Evolutionary conservation across 2,888 invertebrate genomes (phyloP).

Genomic region (Tridacna crocea): DNA sequence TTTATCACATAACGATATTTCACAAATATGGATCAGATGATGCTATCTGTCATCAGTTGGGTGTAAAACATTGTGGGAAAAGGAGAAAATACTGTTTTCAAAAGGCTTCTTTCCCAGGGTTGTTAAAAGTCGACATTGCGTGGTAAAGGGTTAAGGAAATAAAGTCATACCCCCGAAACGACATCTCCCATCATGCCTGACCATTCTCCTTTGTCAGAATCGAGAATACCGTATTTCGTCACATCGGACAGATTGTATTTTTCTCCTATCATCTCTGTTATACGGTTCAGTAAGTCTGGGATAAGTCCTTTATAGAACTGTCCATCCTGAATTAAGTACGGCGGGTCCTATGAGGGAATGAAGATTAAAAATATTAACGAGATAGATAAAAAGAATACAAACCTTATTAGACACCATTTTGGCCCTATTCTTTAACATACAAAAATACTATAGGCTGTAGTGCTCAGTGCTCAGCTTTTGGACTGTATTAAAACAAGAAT

Average conservation of each 20-base stretch:
- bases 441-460: background rate
- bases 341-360: background rate
- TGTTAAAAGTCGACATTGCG: no score
- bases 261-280: slow-evolving; percentile 43
- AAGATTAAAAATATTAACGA: background rate
- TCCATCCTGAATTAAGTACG: background rate
- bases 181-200: slow-evolving; percentile 71
- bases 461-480: background rate
- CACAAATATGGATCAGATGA: no score
- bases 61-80: no score
- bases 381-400: background rate
- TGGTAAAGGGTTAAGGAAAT: background rate
- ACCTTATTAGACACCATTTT: background rate
- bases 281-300: slow-evolving; percentile 67
- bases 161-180: slow-evolving; percentile 54
- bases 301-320: slow-evolving; percentile 62
- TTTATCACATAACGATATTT: no score
- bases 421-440: background rate
- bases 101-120: no score
- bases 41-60: no score
- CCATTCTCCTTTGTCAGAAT: slow-evolving; percentile 63
- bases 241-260: slow-evolving; percentile 57
- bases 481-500: background rate
- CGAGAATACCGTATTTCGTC: slow-evolving; percentile 53
- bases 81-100: no score